These are phyloP conservation scores for Lucifuga dentata DNA, from an alignment of 2,113 vertebrate species.

Conservation along the genomic window DNA sequence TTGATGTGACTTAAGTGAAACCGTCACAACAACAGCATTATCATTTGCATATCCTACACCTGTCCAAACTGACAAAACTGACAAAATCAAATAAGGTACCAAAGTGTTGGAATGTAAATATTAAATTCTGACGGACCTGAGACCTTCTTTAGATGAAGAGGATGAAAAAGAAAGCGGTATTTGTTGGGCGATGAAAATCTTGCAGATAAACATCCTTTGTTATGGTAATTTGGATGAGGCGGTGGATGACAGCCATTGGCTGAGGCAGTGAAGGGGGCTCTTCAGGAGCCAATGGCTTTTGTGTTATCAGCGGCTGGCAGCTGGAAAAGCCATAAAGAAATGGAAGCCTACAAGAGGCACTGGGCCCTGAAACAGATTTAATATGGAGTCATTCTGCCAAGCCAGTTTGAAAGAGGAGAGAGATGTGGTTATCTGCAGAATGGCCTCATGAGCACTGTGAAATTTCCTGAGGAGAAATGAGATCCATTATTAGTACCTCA, in stretches of 20 bases:
- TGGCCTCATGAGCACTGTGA: conserved; percentile 52
- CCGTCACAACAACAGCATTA: conserved; percentile 24
- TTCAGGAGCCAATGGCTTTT: conserved; percentile 73
- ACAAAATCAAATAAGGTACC: conserved; percentile 51
- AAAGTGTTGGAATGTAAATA: conserved; percentile 69
- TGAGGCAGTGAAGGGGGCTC: conserved; percentile 67
- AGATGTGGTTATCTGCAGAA: conserved; percentile 66
- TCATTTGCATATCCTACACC: conserved; percentile 66
- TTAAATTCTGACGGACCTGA: conserved; percentile 48
- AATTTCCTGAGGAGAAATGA: conserved; percentile 64
- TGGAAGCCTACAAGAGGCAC: conserved; percentile 67
- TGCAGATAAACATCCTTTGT: conserved; percentile 77
- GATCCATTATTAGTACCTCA: conserved; percentile 60
- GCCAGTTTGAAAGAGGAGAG: conserved; percentile 62
- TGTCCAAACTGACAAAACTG: conserved; percentile 72
- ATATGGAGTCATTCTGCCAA: conserved; percentile 65
- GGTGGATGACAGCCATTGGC: conserved; percentile 76
- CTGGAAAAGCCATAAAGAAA: conserved; percentile 75
- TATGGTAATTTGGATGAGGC: conserved; percentile 73
- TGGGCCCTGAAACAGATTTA: conserved; percentile 71
- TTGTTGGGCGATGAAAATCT: conserved; percentile 70
- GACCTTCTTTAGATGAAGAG: conserved; percentile 60
- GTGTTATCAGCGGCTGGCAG: conserved; percentile 80
- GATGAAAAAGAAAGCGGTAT: conserved; percentile 56
- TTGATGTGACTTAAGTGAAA: conserved; percentile 66